Percentiles rank a stretch among this genome's conserved stretches.
phyloP scores from a whole-genome alignment of 2,113 vertebrate species.

The Leucopternis melanops region DNA sequence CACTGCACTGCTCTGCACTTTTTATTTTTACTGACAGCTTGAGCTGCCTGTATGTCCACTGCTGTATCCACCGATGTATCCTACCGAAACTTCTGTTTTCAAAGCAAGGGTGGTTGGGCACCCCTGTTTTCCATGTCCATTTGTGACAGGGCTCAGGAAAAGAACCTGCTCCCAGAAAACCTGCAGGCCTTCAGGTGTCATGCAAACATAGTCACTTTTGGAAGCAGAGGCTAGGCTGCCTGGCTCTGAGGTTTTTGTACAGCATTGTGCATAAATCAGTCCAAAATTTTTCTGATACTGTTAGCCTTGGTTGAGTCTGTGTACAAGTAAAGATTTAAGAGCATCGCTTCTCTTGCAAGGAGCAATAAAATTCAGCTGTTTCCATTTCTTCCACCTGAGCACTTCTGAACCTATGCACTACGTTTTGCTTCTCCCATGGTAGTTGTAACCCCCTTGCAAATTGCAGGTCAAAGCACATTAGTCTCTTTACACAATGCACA shows the following conservation, averaged over 20 bases:
- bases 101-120: background rate
- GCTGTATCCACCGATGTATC: rapidly evolving
- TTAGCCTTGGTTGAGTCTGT: background rate
- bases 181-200: background rate
- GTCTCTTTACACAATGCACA: constrained; percentile 58
- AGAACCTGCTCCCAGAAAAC: background rate
- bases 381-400: constrained; percentile 36
- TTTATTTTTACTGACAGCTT: background rate
- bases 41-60: rapidly evolving
- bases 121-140: background rate
- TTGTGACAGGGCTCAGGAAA: background rate
- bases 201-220: rapidly evolving
- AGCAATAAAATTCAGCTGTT: constrained; percentile 14
- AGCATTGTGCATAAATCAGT: background rate
- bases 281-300: background rate
- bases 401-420: background rate
- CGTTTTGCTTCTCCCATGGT: constrained; percentile 34
- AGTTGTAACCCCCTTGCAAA: constrained; percentile 62
- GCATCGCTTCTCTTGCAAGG: background rate
- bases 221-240: background rate
- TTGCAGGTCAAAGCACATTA: constrained; percentile 60
- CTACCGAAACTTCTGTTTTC: background rate
- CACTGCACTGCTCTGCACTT: rapidly evolving
- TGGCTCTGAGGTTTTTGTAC: background rate
- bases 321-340: constrained; percentile 13